Base-by-base conservation (phyloP, 2,113 vertebrate genomes). In the Macquaria ambigua region DNA sequence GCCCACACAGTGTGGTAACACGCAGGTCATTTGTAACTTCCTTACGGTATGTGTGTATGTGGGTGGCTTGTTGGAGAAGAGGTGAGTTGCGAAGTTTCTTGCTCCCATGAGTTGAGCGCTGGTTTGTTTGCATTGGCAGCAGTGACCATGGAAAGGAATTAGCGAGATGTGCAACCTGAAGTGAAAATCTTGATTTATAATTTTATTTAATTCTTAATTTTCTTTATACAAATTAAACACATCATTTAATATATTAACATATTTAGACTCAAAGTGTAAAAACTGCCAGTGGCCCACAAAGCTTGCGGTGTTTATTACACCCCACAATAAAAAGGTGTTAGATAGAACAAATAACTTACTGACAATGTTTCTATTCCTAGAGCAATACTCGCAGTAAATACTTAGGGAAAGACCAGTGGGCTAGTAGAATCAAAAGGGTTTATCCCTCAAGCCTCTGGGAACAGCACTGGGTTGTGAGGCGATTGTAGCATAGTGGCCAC, bases 11-110 rank as follows among this genome's bases (percentile, higher is more conserved):
- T 79, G 89, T 5, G 63, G 77, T 63, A 64, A 74, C 53, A 74
- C 20, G 1, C 69, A 83, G 67, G 50, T 69, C 81, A 66, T 89
- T 79, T 80, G 69, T 58, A 73, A 78, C 63, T 58, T 58, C 39
- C 74, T 68, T 83, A 62, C 21, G 55, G 79, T 87, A 62, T 78
- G 79, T 71, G 62, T 87, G 87, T 76, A 83, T 72, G 85, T 89
- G 90, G 90, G 56, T 52, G 87, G 52, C 70, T 16, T 12, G 43
- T 63, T 69, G 69, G 67, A 61, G 74, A 77, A 66, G 72, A 56
- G 37, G 41, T 68, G 46, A 81, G n/a, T 53, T 72, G 73, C 18
- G 21, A 58, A 70, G 56, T 46, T 83, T 68, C 37, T 72, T 72
- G 28, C 81, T 80, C 53, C 69, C 69, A 62, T 72, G 63, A 81